Conservation (phyloP, 2,113 vertebrate species). For the Oreocharis arfaki region DNA sequence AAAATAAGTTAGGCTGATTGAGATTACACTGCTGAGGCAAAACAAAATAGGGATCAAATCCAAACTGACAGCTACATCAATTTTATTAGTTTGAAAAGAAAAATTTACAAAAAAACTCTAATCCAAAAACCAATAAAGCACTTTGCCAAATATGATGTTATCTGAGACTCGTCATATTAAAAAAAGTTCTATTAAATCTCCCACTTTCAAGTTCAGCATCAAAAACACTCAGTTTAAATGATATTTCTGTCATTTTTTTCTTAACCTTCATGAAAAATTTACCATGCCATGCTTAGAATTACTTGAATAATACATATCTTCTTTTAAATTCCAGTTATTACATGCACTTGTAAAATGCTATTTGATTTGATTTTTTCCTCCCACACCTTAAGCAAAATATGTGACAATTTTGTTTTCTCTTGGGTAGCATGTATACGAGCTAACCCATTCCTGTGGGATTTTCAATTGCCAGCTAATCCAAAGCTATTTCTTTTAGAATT, state of each 20-base stretch:
- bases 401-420: slow-evolving; percentile 57
- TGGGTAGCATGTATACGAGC: not conserved
- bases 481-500: slow-evolving; percentile 17
- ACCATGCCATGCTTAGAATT: slow-evolving; percentile 44
- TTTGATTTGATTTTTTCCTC: slow-evolving; percentile 63
- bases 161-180: slow-evolving; percentile 57
- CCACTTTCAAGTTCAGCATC: slow-evolving; percentile 63
- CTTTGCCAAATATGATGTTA: slow-evolving; percentile 62
- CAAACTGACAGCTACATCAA: slow-evolving; percentile 54
- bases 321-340: slow-evolving; percentile 65
- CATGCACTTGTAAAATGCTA: slow-evolving; percentile 60
- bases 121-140: slow-evolving; percentile 67
- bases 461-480: slow-evolving; percentile 34
- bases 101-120: slow-evolving; percentile 48
- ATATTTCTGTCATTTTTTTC: slow-evolving; percentile 67
- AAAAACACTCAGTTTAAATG: slow-evolving; percentile 56
- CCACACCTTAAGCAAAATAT: slow-evolving; percentile 56
- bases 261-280: slow-evolving; percentile 67
- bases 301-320: slow-evolving; percentile 64
- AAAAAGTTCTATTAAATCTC: slow-evolving; percentile 57
- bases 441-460: not conserved
- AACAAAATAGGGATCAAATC: slow-evolving; percentile 64
- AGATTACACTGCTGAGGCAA: slow-evolving; percentile 45
- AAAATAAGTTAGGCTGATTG: slow-evolving; percentile 54
- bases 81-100: slow-evolving; percentile 59